These are phyloP conservation scores for Drusus annulatus DNA, from an alignment of 1,140 invertebrate genomes.

Conservation along the genomic window DNA sequence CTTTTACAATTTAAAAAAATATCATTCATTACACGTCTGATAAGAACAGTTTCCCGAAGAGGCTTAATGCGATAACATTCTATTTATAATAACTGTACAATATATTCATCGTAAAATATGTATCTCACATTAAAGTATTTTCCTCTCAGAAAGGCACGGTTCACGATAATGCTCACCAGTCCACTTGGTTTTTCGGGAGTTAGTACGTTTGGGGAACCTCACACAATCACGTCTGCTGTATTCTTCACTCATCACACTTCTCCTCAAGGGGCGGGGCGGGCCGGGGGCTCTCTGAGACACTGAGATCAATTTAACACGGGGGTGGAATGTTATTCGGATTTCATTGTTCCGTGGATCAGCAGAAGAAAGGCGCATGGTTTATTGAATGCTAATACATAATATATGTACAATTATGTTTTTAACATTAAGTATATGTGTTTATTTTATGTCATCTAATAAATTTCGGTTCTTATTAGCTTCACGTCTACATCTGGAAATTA, in stretches of 20 bases:
- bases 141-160: slow-evolving; percentile 54
- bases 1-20: slow-evolving; percentile 43
- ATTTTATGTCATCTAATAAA: no score
- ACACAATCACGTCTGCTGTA: neutral
- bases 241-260: neutral
- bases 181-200: neutral
- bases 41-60: slow-evolving; percentile 15
- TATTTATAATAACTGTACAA: slow-evolving; percentile 55
- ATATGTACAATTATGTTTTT: no score
- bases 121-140: slow-evolving; percentile 48
- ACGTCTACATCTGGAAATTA: no score
- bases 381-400: no score
- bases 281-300: slow-evolving; percentile 2
- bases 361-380: neutral
- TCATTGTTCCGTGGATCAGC: neutral
- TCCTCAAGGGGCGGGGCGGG: slow-evolving; percentile 10
- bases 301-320: slow-evolving; percentile 31
- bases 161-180: slow-evolving; percentile 44
- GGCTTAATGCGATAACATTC: slow-evolving; percentile 52
- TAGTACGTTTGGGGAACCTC: slow-evolving; percentile 41
- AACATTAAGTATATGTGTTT: no score
- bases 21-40: slow-evolving; percentile 36
- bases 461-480: no score
- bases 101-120: slow-evolving; percentile 59
- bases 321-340: slow-evolving; percentile 29